phyloP scores from a whole-genome alignment of 2,888 invertebrate genomes.

The Stenotaenia linearis region DNA sequence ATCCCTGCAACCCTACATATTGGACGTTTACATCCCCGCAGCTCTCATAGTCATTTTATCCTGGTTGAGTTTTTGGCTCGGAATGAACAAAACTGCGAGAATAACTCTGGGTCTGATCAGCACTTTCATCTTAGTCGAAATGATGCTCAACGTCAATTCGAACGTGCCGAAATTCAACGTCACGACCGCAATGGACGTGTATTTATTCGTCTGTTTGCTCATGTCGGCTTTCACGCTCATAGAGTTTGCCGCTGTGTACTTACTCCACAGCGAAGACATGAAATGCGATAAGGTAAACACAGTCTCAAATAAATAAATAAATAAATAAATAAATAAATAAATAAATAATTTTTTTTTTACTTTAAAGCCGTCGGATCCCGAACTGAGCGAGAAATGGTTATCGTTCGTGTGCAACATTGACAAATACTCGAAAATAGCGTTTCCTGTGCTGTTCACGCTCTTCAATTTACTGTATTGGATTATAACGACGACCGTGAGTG shows the following conservation, averaged over 20 bases:
- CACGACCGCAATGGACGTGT: neutral
- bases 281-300: neutral
- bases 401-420: neutral
- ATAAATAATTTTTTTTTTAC: too few relatives aligned
- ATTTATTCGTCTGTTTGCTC: neutral
- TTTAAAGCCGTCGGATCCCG: neutral
- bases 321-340: too few relatives aligned
- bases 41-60: neutral
- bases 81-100: neutral
- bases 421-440: neutral
- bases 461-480: neutral
- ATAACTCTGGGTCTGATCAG: neutral
- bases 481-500: neutral
- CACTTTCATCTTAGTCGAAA: neutral
- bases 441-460: neutral
- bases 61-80: neutral
- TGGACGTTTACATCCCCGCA: neutral
- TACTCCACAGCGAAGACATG: neutral
- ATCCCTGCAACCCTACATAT: neutral
- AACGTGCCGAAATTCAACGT: neutral
- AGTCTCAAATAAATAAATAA: too few relatives aligned
- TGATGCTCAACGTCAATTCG: neutral
- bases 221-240: neutral
- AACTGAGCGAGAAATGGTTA: neutral
- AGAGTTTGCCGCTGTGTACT: neutral